Evolutionary conservation across 2,888 invertebrate genomes (phyloP), one percentile per base, ranked within the genome.

Genomic region (Pharmacophagus antenor): DNA sequence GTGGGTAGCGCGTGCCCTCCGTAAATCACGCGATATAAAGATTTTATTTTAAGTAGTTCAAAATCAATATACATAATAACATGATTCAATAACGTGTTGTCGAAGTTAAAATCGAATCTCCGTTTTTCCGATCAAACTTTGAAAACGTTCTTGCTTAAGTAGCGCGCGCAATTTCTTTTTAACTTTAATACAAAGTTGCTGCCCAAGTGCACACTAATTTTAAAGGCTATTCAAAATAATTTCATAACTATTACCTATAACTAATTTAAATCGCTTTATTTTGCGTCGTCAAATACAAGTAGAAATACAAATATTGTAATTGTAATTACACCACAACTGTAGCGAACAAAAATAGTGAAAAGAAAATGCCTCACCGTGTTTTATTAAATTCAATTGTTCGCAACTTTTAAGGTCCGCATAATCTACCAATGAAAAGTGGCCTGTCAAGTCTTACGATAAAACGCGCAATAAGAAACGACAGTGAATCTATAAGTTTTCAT

Each of bases 1-100:
- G 74, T 70, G 73, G 78, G 52, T 31, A 51, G n/a, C 68, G 61
- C 75, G 79, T 78, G 74, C 80, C 80, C 80, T 72, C 63, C 65
- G 67, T 67, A 69, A 68, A 69, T 74, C 88, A 88, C 87, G 88
- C 88, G 79, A 88, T 82, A 68, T 68, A 64, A 71, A 72, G 68
- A 71, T 76, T 82, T 80, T 69, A 70, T 71, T 70, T 70, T 73
- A 70, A 53, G 51, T 56, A 46, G 20, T 56, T 44, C 15, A n/a
- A 48, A 61, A 56, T 17, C 18, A 20, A 53, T 2, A 8, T 51
- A 56, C 21, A 21, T 52, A 51, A 17, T 20, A 15, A 27, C 17
- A 31, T 64, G 46, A 49, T 41, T 21, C 10, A 10, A 49, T 25
- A 25, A 48, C 49, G 17, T 49, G 42, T 48, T 48, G 53, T 42